Evolutionary conservation across 2,888 invertebrate species (phyloP).

Genomic region (Lasioglossum marginatum): DNA sequence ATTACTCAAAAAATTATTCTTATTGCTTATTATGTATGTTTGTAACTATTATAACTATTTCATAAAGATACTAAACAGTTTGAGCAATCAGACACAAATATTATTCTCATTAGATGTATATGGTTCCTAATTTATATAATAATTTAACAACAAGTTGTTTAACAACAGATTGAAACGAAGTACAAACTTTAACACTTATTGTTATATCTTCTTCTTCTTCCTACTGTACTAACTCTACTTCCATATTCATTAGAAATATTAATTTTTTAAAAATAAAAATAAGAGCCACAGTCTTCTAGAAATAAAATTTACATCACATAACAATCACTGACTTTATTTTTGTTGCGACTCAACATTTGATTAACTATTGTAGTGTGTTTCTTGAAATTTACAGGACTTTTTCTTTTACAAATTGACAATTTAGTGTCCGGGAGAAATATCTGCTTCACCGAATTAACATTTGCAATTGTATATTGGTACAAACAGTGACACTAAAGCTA

Average conservation of each 20-base stretch:
- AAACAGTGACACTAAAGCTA: neutral
- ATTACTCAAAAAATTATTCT: neutral
- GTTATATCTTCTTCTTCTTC: neutral
- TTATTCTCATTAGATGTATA: neutral
- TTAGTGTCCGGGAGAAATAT: neutral
- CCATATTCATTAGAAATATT: neutral
- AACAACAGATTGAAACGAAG: neutral
- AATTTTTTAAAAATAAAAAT: neutral
- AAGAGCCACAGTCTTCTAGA: neutral
- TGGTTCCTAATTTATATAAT: neutral
- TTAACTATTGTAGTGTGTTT: neutral
- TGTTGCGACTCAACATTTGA: neutral
- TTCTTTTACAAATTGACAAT: neutral
- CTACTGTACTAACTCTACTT: neutral
- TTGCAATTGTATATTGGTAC: neutral
- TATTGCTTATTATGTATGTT: neutral
- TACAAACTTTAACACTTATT: neutral
- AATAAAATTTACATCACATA: neutral
- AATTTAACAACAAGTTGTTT: neutral
- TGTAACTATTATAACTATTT: neutral
- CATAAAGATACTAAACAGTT: neutral
- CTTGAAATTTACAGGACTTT: neutral
- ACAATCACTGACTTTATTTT: neutral
- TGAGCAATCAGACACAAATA: neutral
- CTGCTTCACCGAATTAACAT: neutral